Conservation (phyloP, 2,113 vertebrate genomes). For the Microtus richardsoni region DNA sequence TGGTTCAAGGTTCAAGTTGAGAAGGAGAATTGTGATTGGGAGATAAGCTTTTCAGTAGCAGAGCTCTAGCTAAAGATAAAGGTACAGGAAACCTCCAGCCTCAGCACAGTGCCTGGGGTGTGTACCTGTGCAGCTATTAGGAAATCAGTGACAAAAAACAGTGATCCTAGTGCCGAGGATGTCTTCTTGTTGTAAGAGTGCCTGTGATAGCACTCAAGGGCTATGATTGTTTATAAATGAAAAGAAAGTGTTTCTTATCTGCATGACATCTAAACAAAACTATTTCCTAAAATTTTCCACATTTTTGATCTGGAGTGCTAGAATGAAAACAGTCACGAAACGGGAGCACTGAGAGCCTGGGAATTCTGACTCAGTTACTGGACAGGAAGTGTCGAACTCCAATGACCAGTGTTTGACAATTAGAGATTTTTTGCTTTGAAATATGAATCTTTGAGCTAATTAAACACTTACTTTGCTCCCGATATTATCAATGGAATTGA, state of each 20-base stretch:
- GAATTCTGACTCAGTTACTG: fast-evolving
- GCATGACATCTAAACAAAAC: fast-evolving
- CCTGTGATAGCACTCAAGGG: fast-evolving
- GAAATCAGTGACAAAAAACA: neutral
- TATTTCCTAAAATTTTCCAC: neutral
- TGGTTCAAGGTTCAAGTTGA: constrained; percentile 26
- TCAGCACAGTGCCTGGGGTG: too few species aligned
- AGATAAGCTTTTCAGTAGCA: constrained; percentile 14
- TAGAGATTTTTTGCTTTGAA: neutral
- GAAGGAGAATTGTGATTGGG: neutral
- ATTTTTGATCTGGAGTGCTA: neutral
- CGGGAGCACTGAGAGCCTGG: fast-evolving
- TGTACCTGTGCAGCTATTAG: neutral
- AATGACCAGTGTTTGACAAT: neutral
- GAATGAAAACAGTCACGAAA: neutral
- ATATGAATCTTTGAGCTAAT: neutral
- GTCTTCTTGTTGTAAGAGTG: neutral
- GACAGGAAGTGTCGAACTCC: fast-evolving
- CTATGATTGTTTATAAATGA: neutral
- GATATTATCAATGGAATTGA: too few species aligned
- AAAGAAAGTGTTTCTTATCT: neutral
- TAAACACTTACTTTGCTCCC: neutral
- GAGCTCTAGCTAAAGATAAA: neutral
- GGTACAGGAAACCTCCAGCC: neutral
- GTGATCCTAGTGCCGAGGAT: neutral